A percentile compares a stretch with the other conserved stretches of the same genome.
Conservation (phyloP, 2,888 invertebrate genomes). For the Perdita meconis region DNA sequence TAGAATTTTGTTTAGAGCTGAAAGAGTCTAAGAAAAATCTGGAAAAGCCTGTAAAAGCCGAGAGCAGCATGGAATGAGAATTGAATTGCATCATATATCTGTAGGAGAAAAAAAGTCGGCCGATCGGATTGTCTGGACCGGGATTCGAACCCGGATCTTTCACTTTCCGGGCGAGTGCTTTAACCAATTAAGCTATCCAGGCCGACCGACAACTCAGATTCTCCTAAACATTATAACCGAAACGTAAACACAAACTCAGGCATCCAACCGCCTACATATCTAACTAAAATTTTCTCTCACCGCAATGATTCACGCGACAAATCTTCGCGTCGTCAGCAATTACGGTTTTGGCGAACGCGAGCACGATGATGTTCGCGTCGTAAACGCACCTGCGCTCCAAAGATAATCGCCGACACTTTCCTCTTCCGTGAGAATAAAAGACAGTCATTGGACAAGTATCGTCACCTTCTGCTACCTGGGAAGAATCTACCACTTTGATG, state of each 20-base stretch:
- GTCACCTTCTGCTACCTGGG: slow-evolving; percentile 54
- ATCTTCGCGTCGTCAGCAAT: slow-evolving; percentile 35
- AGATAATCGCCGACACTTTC: slow-evolving; percentile 55
- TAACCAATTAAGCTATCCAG: no score
- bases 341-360: slow-evolving; percentile 65
- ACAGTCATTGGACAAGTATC: slow-evolving; percentile 76
- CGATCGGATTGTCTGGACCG: no score
- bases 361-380: slow-evolving; percentile 49
- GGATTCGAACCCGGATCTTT: no score
- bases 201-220: no score
- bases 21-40: no score
- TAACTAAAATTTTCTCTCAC: slow-evolving; percentile 28
- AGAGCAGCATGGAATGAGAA: no score
- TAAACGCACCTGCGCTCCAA: slow-evolving; percentile 60
- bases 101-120: no score
- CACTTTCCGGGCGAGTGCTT: no score
- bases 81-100: no score
- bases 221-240: no score
- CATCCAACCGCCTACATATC: slow-evolving; percentile 29
- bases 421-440: slow-evolving; percentile 78
- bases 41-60: no score
- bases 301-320: slow-evolving; percentile 56
- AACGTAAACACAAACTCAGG: not conserved
- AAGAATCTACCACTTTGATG: slow-evolving; percentile 52
- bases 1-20: no score